These are phyloP conservation scores for Anabacerthia variegaticeps DNA, from an alignment of 2,797 vertebrate genomes.

Conservation along the genomic window DNA sequence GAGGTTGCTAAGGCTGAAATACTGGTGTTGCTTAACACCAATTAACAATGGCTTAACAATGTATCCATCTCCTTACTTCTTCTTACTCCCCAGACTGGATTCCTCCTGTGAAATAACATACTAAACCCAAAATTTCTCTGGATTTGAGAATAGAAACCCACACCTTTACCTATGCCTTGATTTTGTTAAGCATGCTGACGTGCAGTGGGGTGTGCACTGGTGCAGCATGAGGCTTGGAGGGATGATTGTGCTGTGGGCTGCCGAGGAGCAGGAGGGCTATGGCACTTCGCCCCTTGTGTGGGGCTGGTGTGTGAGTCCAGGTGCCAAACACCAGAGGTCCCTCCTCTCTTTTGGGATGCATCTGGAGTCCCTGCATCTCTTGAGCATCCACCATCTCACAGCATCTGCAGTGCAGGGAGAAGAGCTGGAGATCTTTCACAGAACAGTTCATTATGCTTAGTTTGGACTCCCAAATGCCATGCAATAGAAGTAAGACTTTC, in stretches of 20 bases:
- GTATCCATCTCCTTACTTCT: not conserved
- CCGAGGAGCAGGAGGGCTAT: not conserved
- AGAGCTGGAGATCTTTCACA: not conserved
- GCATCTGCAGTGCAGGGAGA: not conserved
- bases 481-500: not conserved
- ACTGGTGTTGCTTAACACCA: not conserved
- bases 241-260: not conserved
- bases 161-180: not conserved
- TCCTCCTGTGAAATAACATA: not conserved
- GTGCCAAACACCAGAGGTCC: not conserved
- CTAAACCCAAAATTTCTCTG: not conserved
- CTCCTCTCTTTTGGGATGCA: not conserved
- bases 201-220: fast-evolving
- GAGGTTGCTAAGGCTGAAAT: not conserved
- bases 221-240: not conserved
- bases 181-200: not conserved
- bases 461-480: not conserved
- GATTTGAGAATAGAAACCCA: not conserved
- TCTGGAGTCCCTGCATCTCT: not conserved
- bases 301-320: not conserved
- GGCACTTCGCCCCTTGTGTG: fast-evolving
- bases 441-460: fast-evolving
- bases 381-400: not conserved
- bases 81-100: not conserved
- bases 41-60: not conserved